Conservation (phyloP, 1,140 invertebrate genomes). For the Phortica variegata region DNA sequence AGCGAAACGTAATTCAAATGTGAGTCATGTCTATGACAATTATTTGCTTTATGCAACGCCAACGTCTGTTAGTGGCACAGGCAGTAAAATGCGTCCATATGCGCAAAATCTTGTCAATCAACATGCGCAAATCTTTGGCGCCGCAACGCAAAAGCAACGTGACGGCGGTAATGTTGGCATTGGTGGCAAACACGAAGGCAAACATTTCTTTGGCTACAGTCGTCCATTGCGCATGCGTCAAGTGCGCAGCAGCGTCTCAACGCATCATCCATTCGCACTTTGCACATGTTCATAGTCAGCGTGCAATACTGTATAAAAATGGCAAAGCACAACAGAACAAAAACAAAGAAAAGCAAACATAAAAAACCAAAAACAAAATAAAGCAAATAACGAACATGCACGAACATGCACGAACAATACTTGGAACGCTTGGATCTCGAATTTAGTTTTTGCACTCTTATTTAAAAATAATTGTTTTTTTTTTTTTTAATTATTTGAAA, state of each 20-base stretch:
- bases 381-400: too few species aligned
- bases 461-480: too few species aligned
- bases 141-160: background rate
- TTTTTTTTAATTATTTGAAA: too few species aligned
- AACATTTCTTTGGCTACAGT: constrained; percentile 24
- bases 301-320: constrained; percentile 21
- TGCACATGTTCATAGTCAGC: constrained; percentile 57
- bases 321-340: background rate
- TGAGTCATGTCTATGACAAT: constrained; percentile 52
- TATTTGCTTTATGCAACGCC: constrained; percentile 42
- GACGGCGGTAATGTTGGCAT: background rate
- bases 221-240: constrained; percentile 32
- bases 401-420: too few species aligned
- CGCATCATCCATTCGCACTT: constrained; percentile 50
- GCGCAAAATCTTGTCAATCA: constrained; percentile 45
- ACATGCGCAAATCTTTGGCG: constrained; percentile 41
- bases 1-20: constrained; percentile 48
- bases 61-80: constrained; percentile 8
- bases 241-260: constrained; percentile 48
- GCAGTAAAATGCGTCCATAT: constrained; percentile 31
- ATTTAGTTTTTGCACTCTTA: too few species aligned
- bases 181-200: too few species aligned
- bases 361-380: too few species aligned
- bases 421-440: too few species aligned
- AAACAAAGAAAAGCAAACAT: constrained; percentile 21